phyloP scores from a whole-genome alignment of 1,140 invertebrate genomes.

The Stratiolaelaps scimitus region DNA sequence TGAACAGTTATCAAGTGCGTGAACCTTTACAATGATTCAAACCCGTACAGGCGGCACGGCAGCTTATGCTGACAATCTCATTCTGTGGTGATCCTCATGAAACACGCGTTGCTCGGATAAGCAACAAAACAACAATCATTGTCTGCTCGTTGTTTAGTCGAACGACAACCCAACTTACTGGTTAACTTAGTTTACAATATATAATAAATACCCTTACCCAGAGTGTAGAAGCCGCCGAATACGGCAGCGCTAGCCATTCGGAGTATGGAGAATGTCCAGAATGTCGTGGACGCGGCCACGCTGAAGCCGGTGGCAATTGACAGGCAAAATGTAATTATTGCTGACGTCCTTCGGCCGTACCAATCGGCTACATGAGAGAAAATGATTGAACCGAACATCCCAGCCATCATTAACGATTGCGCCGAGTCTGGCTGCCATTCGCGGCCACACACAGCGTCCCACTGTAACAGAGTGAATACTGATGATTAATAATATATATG shows the following conservation, averaged over 20 bases:
- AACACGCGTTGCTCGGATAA: too few species aligned
- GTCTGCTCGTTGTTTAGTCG: too few species aligned
- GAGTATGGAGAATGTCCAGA: background rate
- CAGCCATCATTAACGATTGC: background rate
- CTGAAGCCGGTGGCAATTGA: background rate
- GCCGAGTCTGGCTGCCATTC: background rate
- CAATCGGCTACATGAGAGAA: background rate
- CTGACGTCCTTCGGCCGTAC: background rate
- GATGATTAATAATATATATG: too few species aligned
- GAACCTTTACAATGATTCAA: too few species aligned
- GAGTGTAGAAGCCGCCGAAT: background rate
- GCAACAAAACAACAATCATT: too few species aligned
- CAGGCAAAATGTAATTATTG: background rate
- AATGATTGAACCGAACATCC: background rate
- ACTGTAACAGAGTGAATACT: constrained; percentile 25
- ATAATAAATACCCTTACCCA: background rate
- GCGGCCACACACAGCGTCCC: constrained; percentile 14
- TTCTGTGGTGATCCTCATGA: too few species aligned
- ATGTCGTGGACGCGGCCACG: background rate
- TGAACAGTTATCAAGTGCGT: background rate
- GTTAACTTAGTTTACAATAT: background rate
- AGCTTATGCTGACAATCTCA: too few species aligned
- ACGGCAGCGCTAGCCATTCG: background rate
- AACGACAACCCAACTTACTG: too few species aligned
- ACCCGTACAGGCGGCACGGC: too few species aligned